A percentile compares a stretch with the other conserved stretches of the same genome.
These are phyloP conservation scores for Cichladusa arquata DNA, from an alignment of 2,113 vertebrate species.

Conservation along the genomic window DNA sequence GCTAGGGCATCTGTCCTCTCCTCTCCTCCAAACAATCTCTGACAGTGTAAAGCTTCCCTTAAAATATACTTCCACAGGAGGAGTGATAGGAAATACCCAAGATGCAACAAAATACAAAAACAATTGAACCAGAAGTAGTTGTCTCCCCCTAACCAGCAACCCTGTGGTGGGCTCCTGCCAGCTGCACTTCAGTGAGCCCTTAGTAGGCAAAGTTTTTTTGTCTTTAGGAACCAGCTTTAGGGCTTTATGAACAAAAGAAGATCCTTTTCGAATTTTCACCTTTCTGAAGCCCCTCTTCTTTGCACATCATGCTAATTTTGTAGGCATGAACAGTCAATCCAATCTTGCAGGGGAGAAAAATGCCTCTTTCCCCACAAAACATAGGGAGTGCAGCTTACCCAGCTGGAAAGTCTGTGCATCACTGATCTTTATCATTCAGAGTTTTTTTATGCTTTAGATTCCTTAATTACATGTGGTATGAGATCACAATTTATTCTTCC, in stretches of 20 bases:
- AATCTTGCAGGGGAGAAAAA: neutral
- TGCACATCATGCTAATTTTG: neutral
- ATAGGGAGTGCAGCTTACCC: neutral
- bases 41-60: neutral
- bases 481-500: neutral
- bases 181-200: neutral
- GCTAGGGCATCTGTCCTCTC: neutral
- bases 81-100: neutral
- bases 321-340: neutral
- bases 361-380: neutral
- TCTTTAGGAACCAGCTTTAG: neutral
- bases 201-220: neutral
- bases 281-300: neutral
- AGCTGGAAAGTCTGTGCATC: neutral
- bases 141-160: neutral
- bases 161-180: neutral
- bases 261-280: neutral
- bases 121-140: rapidly evolving
- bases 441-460: neutral
- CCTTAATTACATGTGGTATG: neutral
- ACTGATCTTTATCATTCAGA: neutral
- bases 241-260: neutral
- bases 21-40: neutral
- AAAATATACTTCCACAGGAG: neutral
- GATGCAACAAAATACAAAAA: neutral